Conservation (phyloP, 2,113 vertebrate species). For the Poecile atricapillus region DNA sequence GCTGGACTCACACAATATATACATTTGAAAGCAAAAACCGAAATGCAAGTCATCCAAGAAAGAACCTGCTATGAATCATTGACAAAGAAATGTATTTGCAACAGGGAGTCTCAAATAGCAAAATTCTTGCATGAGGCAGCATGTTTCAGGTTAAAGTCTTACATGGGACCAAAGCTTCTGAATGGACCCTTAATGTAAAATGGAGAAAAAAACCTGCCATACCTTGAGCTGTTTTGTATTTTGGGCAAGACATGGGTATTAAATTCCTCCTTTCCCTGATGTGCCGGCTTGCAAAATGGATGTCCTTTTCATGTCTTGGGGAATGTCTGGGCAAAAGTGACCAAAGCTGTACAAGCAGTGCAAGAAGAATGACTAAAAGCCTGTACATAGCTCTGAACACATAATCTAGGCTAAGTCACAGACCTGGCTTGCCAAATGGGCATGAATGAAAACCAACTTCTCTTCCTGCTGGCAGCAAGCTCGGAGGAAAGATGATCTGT, state of each 20-base stretch:
- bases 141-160: not conserved
- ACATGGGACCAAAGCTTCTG: not conserved
- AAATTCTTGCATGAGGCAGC: not conserved
- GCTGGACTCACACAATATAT: conserved; percentile 10
- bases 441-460: conserved; percentile 31
- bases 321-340: not conserved
- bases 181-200: not conserved
- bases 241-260: not conserved
- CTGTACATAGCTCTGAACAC: not conserved
- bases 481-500: conserved; percentile 52
- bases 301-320: not conserved
- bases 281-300: not conserved
- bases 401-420: conserved; percentile 16
- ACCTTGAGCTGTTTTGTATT: not conserved
- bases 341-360: not conserved
- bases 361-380: conserved; percentile 18
- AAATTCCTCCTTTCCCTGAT: not conserved
- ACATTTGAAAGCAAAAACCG: conserved; percentile 4
- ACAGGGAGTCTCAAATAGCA: not conserved
- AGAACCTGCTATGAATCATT: conserved; percentile 26
- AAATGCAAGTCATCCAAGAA: conserved; percentile 27
- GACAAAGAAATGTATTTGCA: conserved; percentile 8
- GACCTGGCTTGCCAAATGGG: conserved; percentile 28
- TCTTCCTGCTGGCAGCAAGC: conserved; percentile 6
- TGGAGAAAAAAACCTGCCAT: not conserved